Evolutionary conservation across 2,113 vertebrate genomes (phyloP).

Genomic region (Hemibagrus wyckioides): DNA sequence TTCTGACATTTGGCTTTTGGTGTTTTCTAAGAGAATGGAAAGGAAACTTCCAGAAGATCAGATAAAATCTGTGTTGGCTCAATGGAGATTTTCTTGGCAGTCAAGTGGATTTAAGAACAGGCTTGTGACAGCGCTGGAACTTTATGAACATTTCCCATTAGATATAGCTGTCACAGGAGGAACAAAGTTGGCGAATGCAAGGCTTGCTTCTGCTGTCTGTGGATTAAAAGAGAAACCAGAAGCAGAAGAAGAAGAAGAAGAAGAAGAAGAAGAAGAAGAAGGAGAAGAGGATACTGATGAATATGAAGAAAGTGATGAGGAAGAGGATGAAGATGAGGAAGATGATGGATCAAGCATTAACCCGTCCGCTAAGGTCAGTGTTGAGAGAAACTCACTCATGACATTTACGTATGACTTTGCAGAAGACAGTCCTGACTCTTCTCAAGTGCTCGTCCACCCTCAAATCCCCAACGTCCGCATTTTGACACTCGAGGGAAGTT

Average conservation of each 20-base stretch:
- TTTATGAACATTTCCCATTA: constrained; percentile 49
- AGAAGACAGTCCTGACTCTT: constrained; percentile 6
- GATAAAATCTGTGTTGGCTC: constrained; percentile 39
- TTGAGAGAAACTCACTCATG: neutral
- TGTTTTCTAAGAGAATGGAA: constrained; percentile 33
- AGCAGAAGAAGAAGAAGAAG: constrained; percentile 5
- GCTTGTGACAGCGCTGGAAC: constrained; percentile 45
- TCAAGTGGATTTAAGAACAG: constrained; percentile 42
- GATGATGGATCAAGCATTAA: neutral
- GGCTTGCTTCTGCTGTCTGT: constrained; percentile 41
- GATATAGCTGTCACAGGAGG: constrained; percentile 58
- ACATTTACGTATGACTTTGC: neutral
- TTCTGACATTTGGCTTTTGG: neutral
- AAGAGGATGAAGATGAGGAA: neutral
- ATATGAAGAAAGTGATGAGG: neutral
- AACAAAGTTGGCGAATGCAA: constrained; percentile 39
- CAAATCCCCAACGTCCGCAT: constrained; percentile 42
- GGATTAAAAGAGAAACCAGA: neutral
- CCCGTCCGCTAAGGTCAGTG: neutral
- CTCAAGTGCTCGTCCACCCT: constrained; percentile 37
- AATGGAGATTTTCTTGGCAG: constrained; percentile 49
- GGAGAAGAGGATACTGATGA: constrained; percentile 5
- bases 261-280: neutral
- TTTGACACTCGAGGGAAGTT: constrained; percentile 29
- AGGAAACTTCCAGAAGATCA: constrained; percentile 51